Evolutionary conservation across 2,888 invertebrate genomes (phyloP).

Genomic region (Leptopterna dolabrata): DNA sequence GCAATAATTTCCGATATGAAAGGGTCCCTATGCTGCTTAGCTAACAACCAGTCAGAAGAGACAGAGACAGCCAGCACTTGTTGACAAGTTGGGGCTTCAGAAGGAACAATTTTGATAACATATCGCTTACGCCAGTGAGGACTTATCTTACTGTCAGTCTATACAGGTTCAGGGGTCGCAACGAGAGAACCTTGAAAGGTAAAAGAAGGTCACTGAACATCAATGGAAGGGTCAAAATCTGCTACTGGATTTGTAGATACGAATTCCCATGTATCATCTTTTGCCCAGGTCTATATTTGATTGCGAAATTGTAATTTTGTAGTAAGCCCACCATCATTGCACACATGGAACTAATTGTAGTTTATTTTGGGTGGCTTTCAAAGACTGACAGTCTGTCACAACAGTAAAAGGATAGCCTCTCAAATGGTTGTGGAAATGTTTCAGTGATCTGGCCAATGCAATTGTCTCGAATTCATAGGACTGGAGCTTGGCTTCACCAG

Average conservation of each 20-base stretch:
- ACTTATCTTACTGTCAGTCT: background rate
- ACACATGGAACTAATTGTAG: slow-evolving; percentile 5
- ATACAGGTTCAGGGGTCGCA: background rate
- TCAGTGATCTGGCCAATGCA: too few species aligned
- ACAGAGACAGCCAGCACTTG: background rate
- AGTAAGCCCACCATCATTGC: too few species aligned
- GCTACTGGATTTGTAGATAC: background rate
- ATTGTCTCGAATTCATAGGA: too few species aligned
- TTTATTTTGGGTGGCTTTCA: slow-evolving; percentile 33
- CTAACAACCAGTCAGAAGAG: slow-evolving; percentile 42
- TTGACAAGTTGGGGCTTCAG: background rate
- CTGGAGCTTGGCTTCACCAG: slow-evolving; percentile 6
- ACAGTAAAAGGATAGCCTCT: background rate
- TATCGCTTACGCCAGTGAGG: slow-evolving; percentile 45
- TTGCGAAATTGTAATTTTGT: too few species aligned
- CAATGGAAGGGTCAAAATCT: background rate
- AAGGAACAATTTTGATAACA: background rate
- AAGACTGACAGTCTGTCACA: slow-evolving; percentile 30
- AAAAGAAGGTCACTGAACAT: background rate
- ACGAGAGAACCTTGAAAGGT: too few species aligned
- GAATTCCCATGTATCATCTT: slow-evolving; percentile 38
- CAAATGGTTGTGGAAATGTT: slow-evolving; percentile 34
- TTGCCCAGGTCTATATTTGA: too few species aligned
- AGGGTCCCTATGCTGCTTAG: slow-evolving; percentile 32
- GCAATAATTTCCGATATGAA: slow-evolving; percentile 36